Conservation (phyloP, 2,888 invertebrate genomes). For the Cactoblastis cactorum region DNA sequence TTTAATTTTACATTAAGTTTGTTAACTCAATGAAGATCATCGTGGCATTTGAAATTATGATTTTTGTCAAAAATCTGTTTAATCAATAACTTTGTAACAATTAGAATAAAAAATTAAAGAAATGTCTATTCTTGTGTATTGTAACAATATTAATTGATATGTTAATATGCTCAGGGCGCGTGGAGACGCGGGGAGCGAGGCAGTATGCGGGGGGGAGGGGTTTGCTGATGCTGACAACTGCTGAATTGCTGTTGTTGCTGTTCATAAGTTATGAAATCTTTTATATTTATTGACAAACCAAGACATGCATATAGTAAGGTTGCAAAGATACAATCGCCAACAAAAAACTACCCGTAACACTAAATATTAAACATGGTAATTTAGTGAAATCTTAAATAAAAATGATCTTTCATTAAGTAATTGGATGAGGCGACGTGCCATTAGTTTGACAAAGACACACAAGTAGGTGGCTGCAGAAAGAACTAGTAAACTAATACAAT, state of each 20-base stretch:
- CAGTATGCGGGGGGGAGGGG: slow-evolving; percentile 66
- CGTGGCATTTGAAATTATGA: background rate
- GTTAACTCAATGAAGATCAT: slow-evolving; percentile 1
- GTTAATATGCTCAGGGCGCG: slow-evolving; percentile 78
- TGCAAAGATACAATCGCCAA: slow-evolving; percentile 10
- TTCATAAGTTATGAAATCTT: slow-evolving; percentile 77
- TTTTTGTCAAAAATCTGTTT: background rate
- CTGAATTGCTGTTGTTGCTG: slow-evolving; percentile 77
- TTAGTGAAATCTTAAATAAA: too few species aligned
- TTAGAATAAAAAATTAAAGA: slow-evolving; percentile 1
- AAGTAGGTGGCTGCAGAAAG: slow-evolving; percentile 36
- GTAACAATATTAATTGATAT: slow-evolving; percentile 59
- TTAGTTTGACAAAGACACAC: slow-evolving; percentile 11
- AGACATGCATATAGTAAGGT: slow-evolving; percentile 54
- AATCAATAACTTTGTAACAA: slow-evolving; percentile 15
- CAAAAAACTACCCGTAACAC: background rate
- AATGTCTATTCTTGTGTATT: slow-evolving; percentile 25
- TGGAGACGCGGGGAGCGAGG: slow-evolving; percentile 72
- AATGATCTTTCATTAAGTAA: background rate
- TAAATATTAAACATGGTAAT: too few species aligned
- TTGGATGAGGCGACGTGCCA: slow-evolving; percentile 5
- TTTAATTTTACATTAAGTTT: slow-evolving; percentile 15
- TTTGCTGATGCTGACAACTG: slow-evolving; percentile 76
- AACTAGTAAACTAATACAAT: slow-evolving; percentile 59
- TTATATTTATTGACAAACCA: slow-evolving; percentile 69